Evolutionary conservation across 2,888 invertebrate genomes (phyloP), one percentile per base, ranked within the genome.

Genomic region (Cataglyphis albicans): DNA sequence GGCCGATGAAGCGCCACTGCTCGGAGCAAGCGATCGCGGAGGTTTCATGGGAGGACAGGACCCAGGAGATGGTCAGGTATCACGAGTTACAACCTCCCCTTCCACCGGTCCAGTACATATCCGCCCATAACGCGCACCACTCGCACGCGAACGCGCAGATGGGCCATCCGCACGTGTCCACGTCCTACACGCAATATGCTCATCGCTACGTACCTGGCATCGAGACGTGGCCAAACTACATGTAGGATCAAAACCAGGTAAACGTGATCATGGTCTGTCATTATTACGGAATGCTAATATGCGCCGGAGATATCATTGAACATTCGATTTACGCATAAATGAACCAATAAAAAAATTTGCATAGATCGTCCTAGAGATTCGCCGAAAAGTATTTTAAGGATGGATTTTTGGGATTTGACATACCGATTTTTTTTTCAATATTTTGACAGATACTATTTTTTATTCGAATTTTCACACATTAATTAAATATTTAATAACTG

Each of bases 61-160:
- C 92, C 0, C 93, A 93, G 80, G 94, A 94, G 10, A 91, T 93
- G 84, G 91, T 93, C 44, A 92, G 94, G 85, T 95, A 94, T 74
- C 95, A 95, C 91, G 95, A 95, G 85, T 88, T 95, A 15, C 95
- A 95, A 75, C 95, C 95, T 25, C 93, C 94, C 7, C 84, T 93
- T 38, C 93, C 93, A 7, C 91, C 94, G 32, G 93, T 94, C 29
- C 94, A 94, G 80, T 94, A 93, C 87, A 91, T 94, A 44, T 90
- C 93, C 0, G 85, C 90, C 5, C 91, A 91, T 35, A 96, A 95
- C 88, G 35, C 95, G 32, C 93, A 94, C 38, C 86, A 91, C 3
- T 92, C 89, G 21, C 96, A 95, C 90, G 82, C 90, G n/a, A 67
- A 83, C 78, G 78, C 90, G 32, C 91, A 90, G 82, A 87, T 91